Conservation (phyloP, 2,113 vertebrate genomes). For the Tringa solitaria region DNA sequence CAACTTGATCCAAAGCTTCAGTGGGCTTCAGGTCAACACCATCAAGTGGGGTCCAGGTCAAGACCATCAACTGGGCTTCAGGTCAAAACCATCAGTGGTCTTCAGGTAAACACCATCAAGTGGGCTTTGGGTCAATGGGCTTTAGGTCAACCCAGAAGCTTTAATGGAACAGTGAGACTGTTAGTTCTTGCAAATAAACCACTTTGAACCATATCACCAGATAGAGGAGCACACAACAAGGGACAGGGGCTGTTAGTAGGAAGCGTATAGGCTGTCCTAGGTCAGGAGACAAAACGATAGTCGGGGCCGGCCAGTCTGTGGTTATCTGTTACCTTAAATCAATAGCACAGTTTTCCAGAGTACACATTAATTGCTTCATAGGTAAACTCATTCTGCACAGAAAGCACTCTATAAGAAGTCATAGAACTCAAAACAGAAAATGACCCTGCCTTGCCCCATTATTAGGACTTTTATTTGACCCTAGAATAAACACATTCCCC, state of each 20-base stretch:
- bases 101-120: background rate
- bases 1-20: background rate
- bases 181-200: background rate
- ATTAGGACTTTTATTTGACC: background rate
- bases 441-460: background rate
- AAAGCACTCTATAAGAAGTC: background rate
- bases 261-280: background rate
- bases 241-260: background rate
- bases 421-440: background rate
- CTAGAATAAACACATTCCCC: background rate
- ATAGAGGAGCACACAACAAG: background rate
- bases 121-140: background rate
- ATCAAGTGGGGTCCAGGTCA: background rate
- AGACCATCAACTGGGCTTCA: background rate
- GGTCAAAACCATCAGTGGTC: background rate
- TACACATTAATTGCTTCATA: slow-evolving; percentile 1
- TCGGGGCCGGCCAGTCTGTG: background rate
- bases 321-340: background rate
- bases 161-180: background rate
- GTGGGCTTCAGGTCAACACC: background rate
- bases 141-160: background rate
- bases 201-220: background rate
- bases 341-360: background rate
- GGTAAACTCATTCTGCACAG: background rate
- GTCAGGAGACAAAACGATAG: background rate